Percentiles rank a stretch among this genome's conserved stretches.
phyloP scores from a whole-genome alignment of 1,140 invertebrate species.

The Dreissena polymorpha region DNA sequence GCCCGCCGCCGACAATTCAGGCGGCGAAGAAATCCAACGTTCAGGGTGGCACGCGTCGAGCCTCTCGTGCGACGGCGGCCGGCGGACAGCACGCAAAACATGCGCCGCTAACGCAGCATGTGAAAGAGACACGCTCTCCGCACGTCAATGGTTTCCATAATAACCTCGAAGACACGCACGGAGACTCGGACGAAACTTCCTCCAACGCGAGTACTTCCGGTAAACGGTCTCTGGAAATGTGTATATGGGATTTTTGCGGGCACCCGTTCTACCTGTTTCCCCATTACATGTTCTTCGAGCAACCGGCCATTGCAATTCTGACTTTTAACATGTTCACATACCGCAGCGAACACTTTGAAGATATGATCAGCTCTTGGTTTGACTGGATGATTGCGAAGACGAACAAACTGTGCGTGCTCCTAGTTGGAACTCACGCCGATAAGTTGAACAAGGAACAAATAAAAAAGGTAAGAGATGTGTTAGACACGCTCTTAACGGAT shows the following conservation, averaged over 20 bases:
- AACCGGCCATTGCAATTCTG: constrained; percentile 71
- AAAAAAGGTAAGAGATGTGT: constrained; percentile 63
- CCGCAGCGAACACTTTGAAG: constrained; percentile 63
- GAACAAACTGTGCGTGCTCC: constrained; percentile 71
- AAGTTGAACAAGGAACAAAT: constrained; percentile 58
- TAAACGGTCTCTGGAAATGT: constrained; percentile 63
- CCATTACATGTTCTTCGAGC: constrained; percentile 74
- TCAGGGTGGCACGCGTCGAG: background rate
- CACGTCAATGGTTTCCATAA: background rate
- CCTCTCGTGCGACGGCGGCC: background rate
- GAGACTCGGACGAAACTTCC: background rate
- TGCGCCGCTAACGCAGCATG: background rate
- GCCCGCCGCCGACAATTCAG: background rate
- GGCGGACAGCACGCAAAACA: background rate
- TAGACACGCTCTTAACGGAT: constrained; percentile 26
- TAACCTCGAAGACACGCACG: background rate
- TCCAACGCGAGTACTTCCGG: constrained; percentile 1
- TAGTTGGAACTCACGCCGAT: constrained; percentile 76
- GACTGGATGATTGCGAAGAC: constrained; percentile 77
- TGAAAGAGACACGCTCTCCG: background rate
- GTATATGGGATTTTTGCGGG: constrained; percentile 76
- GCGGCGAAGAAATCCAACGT: background rate
- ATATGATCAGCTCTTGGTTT: constrained; percentile 74
- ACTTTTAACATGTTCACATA: constrained; percentile 77
- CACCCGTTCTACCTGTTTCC: constrained; percentile 73